Base-by-base conservation (phyloP, 2,113 vertebrate genomes). In the Tylochromis polylepis region DNA sequence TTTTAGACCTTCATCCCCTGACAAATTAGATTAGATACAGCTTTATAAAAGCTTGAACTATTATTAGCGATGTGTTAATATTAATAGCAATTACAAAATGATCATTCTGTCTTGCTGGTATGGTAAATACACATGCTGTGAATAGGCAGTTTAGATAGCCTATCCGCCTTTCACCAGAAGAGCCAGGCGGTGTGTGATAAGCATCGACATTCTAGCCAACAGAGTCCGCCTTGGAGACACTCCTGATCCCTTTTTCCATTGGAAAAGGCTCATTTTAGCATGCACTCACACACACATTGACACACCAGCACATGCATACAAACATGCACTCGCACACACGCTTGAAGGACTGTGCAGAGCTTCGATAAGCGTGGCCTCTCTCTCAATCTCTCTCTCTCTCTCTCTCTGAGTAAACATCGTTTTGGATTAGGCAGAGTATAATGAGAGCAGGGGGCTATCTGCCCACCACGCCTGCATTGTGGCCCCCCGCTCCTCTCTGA, bases 391-490 rank as follows among this genome's bases (percentile, higher is more conserved):
- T 49, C 65, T 27, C 65, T 24, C 65, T 43, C 83, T 58, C 87
- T 82, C 93, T 94, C 94, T 92, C 95, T 95, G 89, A 89, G 96
- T 95, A 96, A 96, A 96, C 96, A 96, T 95, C 85, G 92, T 96
- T 96, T 95, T 95, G 95, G 95, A 96, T 96, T 96, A 96, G 95
- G 91, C 91, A 93, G 92, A 77, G 95, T 95, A 96, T 96, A 97
- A 97, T 96, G 95, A 96, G 96, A 94, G 94, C 94, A 94, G 94
- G 93, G 95, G 95, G 94, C 95, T 95, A 95, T 96, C 95, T 95
- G 94, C 92, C 93, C 93, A 89, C 95, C 94, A 96, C 96, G 97
- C 96, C 95, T 96, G 96, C 96, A 97, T 97, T 97, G 97, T 98
- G 97, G 97, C 96, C 94, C 93, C 93, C 92, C 90, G 93, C 96